These are phyloP conservation scores for Emys orbicularis DNA, from an alignment of 2,797 vertebrate genomes.

Conservation along the genomic window DNA sequence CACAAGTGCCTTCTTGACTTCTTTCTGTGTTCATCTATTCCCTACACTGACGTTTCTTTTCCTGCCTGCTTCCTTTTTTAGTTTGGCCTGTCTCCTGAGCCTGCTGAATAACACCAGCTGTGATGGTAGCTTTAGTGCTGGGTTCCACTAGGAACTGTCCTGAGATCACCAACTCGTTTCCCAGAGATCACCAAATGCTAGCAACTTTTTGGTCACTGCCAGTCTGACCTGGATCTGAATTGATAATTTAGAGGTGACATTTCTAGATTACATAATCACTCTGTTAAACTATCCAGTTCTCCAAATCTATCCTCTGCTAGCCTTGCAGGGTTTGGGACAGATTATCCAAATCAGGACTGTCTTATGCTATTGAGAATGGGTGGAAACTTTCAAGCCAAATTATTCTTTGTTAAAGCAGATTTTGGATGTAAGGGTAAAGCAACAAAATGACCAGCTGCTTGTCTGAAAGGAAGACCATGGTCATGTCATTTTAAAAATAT, in stretches of 20 bases:
- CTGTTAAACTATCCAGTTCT: neutral
- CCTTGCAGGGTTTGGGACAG: neutral
- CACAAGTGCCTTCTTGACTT: neutral
- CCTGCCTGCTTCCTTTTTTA: neutral
- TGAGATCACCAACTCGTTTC: slow-evolving; percentile 18
- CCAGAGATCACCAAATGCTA: neutral
- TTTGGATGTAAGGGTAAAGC: slow-evolving; percentile 35
- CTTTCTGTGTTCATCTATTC: neutral
- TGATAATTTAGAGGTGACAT: neutral
- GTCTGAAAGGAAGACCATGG: slow-evolving; percentile 1
- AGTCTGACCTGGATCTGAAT: neutral
- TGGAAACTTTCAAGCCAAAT: neutral
- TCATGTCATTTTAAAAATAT: neutral
- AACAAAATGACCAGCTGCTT: slow-evolving; percentile 40
- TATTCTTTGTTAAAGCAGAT: neutral
- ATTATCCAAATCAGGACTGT: neutral
- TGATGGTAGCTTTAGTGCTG: slow-evolving; percentile 26
- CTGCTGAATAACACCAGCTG: neutral
- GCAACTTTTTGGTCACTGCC: slow-evolving; percentile 5
- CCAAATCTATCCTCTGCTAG: neutral
- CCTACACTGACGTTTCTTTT: rapidly evolving
- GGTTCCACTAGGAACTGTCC: neutral
- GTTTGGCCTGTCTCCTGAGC: neutral
- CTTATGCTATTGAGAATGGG: neutral
- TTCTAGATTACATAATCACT: neutral